Conservation (phyloP, 2,113 vertebrate genomes). For the Tragelaphus imberbis region DNA sequence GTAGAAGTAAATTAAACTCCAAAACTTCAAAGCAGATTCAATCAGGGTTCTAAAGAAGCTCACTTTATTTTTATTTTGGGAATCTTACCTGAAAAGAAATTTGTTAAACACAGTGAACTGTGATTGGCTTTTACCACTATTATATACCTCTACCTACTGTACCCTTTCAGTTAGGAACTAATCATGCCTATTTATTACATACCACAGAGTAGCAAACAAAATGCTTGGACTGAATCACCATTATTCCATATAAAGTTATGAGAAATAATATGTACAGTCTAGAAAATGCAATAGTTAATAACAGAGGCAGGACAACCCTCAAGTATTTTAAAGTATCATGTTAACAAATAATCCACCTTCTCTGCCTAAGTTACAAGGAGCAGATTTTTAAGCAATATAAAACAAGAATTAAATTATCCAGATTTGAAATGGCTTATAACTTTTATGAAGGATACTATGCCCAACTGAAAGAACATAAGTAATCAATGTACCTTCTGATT, state of each 20-base stretch:
- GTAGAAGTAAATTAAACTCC: conserved; percentile 7
- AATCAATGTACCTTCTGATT: neutral
- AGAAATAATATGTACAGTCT: neutral
- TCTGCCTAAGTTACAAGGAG: neutral
- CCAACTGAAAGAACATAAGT: neutral
- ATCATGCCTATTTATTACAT: neutral
- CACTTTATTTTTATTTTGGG: neutral
- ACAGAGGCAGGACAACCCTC: neutral
- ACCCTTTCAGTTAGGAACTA: neutral
- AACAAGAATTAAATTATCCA: neutral
- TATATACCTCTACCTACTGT: neutral
- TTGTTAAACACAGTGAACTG: neutral
- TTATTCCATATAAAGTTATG: neutral
- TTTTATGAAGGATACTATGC: conserved; percentile 8
- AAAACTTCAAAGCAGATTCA: conserved; percentile 15
- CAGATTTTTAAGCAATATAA: neutral
- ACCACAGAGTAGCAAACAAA: neutral
- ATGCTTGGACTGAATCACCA: neutral
- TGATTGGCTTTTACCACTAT: neutral
- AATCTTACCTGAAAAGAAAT: conserved; percentile 6
- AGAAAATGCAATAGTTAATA: neutral
- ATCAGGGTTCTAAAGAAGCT: neutral
- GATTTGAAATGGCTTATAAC: neutral
- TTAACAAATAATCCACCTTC: neutral
- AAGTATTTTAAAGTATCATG: neutral